Base-by-base conservation (phyloP, 2,888 invertebrate genomes). In the Xanthostigma xanthostigma region DNA sequence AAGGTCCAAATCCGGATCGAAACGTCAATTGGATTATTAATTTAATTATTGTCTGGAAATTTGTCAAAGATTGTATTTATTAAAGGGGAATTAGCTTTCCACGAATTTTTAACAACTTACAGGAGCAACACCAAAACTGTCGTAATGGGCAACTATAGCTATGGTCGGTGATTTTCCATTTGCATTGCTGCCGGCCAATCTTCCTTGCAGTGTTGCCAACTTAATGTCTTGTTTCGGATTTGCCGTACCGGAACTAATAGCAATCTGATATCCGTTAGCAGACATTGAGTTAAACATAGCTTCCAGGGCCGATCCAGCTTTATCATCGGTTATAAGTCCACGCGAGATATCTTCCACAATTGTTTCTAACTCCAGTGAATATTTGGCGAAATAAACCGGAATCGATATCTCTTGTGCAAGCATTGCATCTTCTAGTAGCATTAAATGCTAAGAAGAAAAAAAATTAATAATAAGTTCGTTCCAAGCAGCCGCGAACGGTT, bases 211-310 rank as follows among this genome's bases (percentile, higher is more conserved):
- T 6, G 88, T 89, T n/a, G 85, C 80, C 13, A 95, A 78, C 66
- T 86, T 86, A 35, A 87, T 79, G 58, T 92, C 91, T 55, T 79
- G 71, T 60, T 82, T 81, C 5, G 80, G 73, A 47, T 77, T 71
- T 34, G 83, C 81, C 53, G 80, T 78, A 14, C 81, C 72, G 8
- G 88, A 80, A 51, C 83, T 77, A 33, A 93, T 83, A 53, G 90
- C 88, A 60, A 92, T 81, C 69, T 95, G 95, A 69, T 93, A 95
- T 9, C 95, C 94, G 71, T 93, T 94, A 0, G 91, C 92, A 13
- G 90, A 85, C n/a, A 94, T 81, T 11, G 89, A 82, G 60, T 84
- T 84, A 50, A 92, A 68, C 65, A 95, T 73, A 8, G 90, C 90
- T 62, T 88, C 84, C 10, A 86, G 68, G 1, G 91, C 92, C 0